Conservation (phyloP, 2,797 vertebrate genomes). For the Pygocentrus nattereri region DNA sequence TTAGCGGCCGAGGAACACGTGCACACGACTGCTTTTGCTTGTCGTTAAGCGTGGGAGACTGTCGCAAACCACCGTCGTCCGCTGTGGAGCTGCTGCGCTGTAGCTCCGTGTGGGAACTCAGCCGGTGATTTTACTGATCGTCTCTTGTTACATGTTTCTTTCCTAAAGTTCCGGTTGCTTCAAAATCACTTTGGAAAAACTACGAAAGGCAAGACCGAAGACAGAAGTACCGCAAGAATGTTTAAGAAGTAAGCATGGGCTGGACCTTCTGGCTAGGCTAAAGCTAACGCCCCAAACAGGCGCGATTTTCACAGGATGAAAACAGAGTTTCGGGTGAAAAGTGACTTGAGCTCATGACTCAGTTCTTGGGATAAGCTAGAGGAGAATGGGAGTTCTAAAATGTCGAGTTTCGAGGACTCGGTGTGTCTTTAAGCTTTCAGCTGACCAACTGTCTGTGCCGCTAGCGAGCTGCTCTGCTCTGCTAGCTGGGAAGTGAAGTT, state of each 20-base stretch:
- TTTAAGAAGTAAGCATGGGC: slow-evolving; percentile 81
- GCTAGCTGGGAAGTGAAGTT: neutral
- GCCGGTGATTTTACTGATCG: neutral
- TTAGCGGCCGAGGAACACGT: neutral
- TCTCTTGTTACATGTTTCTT: slow-evolving; percentile 1
- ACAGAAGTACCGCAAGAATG: slow-evolving; percentile 71
- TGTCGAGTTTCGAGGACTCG: neutral
- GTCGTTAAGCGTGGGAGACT: slow-evolving; percentile 40
- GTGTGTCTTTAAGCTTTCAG: no score
- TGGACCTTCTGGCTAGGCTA: slow-evolving; percentile 35
- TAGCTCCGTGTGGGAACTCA: slow-evolving; percentile 62
- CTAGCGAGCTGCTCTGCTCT: no score
- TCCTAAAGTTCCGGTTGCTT: neutral
- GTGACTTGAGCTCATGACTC: neutral
- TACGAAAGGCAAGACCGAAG: neutral
- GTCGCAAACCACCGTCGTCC: slow-evolving; percentile 55
- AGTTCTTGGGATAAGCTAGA: neutral
- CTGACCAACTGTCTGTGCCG: neutral
- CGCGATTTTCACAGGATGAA: neutral
- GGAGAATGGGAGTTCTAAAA: neutral
- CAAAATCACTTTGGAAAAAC: neutral
- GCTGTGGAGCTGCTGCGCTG: slow-evolving; percentile 26
- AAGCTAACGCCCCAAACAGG: slow-evolving; percentile 38
- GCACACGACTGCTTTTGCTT: neutral
- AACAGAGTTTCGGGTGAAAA: neutral